phyloP scores from a whole-genome alignment of 2,888 invertebrate species.

The Ethmia dodecea region DNA sequence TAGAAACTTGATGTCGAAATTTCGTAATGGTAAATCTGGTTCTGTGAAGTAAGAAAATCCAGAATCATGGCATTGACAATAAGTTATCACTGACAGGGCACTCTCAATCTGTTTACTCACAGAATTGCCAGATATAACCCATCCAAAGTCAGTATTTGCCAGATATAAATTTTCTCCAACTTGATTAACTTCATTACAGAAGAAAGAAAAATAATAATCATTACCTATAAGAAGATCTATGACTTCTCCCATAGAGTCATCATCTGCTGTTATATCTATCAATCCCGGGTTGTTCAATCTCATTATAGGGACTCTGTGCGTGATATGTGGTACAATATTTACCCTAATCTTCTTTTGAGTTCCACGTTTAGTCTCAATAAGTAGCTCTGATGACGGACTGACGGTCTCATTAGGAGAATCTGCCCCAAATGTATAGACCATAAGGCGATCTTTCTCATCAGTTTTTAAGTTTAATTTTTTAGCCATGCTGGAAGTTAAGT shows the following conservation, averaged over 20 bases:
- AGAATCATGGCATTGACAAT: background rate
- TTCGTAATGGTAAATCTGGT: conserved; percentile 16
- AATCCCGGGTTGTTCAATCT: background rate
- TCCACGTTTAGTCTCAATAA: conserved; percentile 16
- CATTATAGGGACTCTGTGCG: background rate
- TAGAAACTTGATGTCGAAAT: conserved; percentile 5
- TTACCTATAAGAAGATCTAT: conserved; percentile 19
- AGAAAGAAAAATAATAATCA: conserved; percentile 20
- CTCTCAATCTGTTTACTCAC: background rate
- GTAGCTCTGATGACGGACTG: conserved; percentile 3
- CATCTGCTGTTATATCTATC: conserved; percentile 13
- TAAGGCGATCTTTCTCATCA: background rate
- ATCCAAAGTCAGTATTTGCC: conserved; percentile 19
- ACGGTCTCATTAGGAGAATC: conserved; percentile 1
- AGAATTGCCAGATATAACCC: conserved; percentile 15
- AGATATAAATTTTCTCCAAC: conserved; percentile 17
- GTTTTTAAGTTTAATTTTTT: background rate
- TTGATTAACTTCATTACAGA: conserved; percentile 10
- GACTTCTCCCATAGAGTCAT: conserved; percentile 11
- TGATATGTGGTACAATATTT: background rate
- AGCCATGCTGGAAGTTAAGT: conserved; percentile 2
- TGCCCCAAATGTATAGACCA: conserved; percentile 9
- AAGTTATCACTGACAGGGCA: background rate
- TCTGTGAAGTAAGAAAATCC: background rate
- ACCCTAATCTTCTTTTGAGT: background rate